Conservation (phyloP, 2,113 vertebrate genomes). For the Phoxinus phoxinus region DNA sequence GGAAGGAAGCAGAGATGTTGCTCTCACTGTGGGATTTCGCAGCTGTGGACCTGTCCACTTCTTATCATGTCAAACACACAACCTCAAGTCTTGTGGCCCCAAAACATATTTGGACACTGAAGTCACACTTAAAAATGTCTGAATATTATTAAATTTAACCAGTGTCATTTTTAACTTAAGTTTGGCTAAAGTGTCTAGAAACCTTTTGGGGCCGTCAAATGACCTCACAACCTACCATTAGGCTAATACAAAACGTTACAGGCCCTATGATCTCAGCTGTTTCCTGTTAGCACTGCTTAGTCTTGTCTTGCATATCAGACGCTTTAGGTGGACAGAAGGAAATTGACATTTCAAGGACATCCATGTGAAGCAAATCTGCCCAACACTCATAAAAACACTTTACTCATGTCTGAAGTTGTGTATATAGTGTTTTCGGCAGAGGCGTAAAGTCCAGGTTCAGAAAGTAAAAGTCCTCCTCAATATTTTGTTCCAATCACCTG, state of each 20-base stretch:
- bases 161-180: not conserved
- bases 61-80: slow-evolving; percentile 3
- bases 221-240: not conserved
- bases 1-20: not conserved
- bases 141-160: not conserved
- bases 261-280: not conserved
- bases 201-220: not conserved
- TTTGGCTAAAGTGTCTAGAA: not conserved
- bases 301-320: not conserved
- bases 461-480: no score
- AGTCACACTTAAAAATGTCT: not conserved
- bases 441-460: no score
- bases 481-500: no score
- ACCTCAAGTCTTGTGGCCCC: not conserved
- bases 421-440: no score
- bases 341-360: slow-evolving; percentile 8
- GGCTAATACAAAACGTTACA: not conserved
- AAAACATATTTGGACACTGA: not conserved
- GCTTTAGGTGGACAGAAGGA: not conserved
- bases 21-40: slow-evolving; percentile 13
- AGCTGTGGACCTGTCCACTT: slow-evolving; percentile 14
- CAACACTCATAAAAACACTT: no score
- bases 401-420: no score
- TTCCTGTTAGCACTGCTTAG: not conserved
- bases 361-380: no score